These are phyloP conservation scores for Euphydryas editha DNA, from an alignment of 2,888 invertebrate species.

Conservation along the genomic window DNA sequence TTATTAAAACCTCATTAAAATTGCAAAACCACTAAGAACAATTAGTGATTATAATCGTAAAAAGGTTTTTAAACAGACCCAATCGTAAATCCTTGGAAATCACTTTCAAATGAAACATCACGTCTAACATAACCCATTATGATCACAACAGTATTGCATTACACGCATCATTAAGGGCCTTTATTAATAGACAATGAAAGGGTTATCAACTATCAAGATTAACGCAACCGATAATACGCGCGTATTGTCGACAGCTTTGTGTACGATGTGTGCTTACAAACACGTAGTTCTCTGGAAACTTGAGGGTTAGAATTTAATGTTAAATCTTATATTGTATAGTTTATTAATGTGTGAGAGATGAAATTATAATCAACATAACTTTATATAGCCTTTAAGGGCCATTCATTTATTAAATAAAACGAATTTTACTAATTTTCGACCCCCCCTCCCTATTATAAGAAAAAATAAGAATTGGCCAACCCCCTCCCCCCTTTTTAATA, in stretches of 20 bases:
- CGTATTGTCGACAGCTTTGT: slow-evolving; percentile 27
- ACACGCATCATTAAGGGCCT: slow-evolving; percentile 50
- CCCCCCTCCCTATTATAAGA: no score
- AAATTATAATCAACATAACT: no score
- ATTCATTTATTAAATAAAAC: no score
- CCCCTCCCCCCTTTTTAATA: no score
- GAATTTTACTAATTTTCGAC: no score
- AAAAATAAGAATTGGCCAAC: no score
- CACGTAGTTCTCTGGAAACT: neutral
- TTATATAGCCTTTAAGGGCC: no score
- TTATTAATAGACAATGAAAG: slow-evolving; percentile 42
- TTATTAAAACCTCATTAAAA: neutral
- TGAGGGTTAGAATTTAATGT: slow-evolving; percentile 8
- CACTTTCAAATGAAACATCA: slow-evolving; percentile 23
- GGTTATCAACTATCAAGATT: slow-evolving; percentile 46
- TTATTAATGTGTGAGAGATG: no score
- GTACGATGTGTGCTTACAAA: slow-evolving; percentile 7
- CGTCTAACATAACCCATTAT: slow-evolving; percentile 32
- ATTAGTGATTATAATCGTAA: neutral
- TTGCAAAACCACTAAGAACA: neutral
- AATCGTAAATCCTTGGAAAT: slow-evolving; percentile 1
- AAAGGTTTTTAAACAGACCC: neutral
- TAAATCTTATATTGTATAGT: neutral
- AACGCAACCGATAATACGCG: slow-evolving; percentile 27
- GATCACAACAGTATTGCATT: slow-evolving; percentile 48